Evolutionary conservation across 2,113 vertebrate species (phyloP).

Genomic region (Stictonetta naevosa): DNA sequence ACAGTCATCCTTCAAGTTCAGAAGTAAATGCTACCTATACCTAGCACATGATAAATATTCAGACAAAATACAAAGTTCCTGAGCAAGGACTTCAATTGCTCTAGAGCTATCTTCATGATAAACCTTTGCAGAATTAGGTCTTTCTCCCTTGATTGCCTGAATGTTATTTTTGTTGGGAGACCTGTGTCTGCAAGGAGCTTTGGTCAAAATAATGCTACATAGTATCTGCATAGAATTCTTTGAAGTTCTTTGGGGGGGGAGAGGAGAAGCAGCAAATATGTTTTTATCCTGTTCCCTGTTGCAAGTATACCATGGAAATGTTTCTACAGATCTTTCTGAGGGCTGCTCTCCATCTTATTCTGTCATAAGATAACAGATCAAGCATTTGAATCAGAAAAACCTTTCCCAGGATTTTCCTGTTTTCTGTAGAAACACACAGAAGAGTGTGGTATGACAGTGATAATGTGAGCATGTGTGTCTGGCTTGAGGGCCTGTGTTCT

Average conservation of each 20-base stretch:
- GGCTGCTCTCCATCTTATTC: not conserved
- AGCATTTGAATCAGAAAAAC: not conserved
- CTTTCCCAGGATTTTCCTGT: constrained; percentile 9
- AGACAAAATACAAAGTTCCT: not conserved
- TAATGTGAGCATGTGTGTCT: not conserved
- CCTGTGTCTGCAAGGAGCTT: fast-evolving
- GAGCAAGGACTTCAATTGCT: not conserved
- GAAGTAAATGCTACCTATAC: not conserved
- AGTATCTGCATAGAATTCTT: not conserved
- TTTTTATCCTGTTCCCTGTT: not conserved
- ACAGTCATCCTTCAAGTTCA: not conserved
- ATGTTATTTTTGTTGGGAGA: not conserved
- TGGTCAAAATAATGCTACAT: not conserved
- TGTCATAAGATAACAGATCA: not conserved
- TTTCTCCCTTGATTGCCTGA: not conserved
- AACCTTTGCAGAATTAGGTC: not conserved
- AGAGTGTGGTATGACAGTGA: not conserved
- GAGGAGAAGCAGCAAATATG: not conserved
- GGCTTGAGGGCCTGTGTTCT: not conserved
- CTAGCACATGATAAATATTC: not conserved
- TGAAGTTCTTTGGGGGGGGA: not conserved
- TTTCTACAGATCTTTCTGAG: not conserved
- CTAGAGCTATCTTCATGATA: not conserved
- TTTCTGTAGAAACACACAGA: not conserved
- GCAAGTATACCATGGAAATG: not conserved